Conservation (phyloP, 2,797 vertebrate genomes). For the Pseudochromis fuscus region DNA sequence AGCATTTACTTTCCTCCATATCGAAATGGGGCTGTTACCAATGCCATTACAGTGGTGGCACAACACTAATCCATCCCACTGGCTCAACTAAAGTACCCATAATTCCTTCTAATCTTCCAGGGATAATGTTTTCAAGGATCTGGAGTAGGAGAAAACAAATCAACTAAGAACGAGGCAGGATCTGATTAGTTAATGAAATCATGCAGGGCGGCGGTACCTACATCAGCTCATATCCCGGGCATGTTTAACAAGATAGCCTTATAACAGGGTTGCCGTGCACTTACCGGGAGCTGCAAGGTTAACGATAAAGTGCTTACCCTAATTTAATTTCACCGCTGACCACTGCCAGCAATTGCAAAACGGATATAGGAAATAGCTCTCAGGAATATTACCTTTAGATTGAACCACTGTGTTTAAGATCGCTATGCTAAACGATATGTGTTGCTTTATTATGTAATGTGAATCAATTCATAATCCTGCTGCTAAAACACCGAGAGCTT, state of each 20-base stretch:
- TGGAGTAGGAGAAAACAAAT: slow-evolving; percentile 76
- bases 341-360: slow-evolving; percentile 66
- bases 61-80: slow-evolving; percentile 79
- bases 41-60: slow-evolving; percentile 71
- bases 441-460: slow-evolving; percentile 48
- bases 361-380: slow-evolving; percentile 64
- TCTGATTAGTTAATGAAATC: slow-evolving; percentile 81
- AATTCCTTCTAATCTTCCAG: slow-evolving; percentile 82
- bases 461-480: slow-evolving; percentile 53
- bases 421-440: slow-evolving; percentile 54
- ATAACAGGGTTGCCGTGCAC: slow-evolving; percentile 64
- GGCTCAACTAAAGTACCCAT: slow-evolving; percentile 78
- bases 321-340: slow-evolving; percentile 76
- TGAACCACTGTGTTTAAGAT: slow-evolving; percentile 57
- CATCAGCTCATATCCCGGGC: slow-evolving; percentile 53
- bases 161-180: slow-evolving; percentile 74
- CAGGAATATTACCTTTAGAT: slow-evolving; percentile 69
- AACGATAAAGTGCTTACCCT: slow-evolving; percentile 70
- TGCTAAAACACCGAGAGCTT: slow-evolving; percentile 33
- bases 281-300: slow-evolving; percentile 58
- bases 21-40: slow-evolving; percentile 67
- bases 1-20: slow-evolving; percentile 66
- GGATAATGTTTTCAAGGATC: slow-evolving; percentile 81
- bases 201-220: slow-evolving; percentile 47
- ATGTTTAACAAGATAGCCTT: slow-evolving; percentile 57